These are phyloP conservation scores for Pachypeltis micranthus DNA, from an alignment of 1,140 invertebrate species.

Conservation along the genomic window DNA sequence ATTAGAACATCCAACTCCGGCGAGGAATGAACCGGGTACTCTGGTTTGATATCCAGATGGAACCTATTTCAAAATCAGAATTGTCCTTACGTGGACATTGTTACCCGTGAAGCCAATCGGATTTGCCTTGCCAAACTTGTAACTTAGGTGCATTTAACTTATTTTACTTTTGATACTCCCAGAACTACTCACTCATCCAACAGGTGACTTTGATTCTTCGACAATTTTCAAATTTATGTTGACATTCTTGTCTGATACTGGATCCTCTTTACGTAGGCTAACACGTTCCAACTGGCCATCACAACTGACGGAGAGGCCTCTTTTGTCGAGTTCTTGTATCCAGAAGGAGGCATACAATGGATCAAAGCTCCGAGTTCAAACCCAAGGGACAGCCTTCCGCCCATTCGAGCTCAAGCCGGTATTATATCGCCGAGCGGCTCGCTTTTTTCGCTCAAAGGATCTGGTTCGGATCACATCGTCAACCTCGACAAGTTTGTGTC, in stretches of 20 bases:
- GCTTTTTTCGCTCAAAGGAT: slow-evolving; percentile 59
- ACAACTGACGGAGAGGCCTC: slow-evolving; percentile 69
- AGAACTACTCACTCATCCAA: no score
- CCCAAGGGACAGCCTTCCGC: slow-evolving; percentile 50
- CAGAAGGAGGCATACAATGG: slow-evolving; percentile 81
- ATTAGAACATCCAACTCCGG: no score
- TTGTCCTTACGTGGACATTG: no score
- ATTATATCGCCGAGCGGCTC: slow-evolving; percentile 70
- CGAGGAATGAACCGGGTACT: no score
- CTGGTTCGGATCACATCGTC: slow-evolving; percentile 73
- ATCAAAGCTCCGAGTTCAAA: slow-evolving; percentile 56
- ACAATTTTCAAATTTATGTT: neutral
- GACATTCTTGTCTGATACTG: neutral
- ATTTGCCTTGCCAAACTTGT: no score
- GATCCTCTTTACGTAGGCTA: slow-evolving; percentile 41
- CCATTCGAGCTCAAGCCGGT: slow-evolving; percentile 84
- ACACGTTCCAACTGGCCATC: slow-evolving; percentile 73
- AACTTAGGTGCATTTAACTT: no score
- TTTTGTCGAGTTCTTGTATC: slow-evolving; percentile 76
- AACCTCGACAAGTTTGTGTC: slow-evolving; percentile 54
- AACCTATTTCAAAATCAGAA: no score
- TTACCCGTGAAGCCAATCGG: no score
- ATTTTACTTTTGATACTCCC: no score
- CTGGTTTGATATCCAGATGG: no score
- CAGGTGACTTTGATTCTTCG: no score